A percentile compares a stretch with the other conserved stretches of the same genome.
Conservation (phyloP, 35 echinoderm and acorn worm species). For the Lytechinus variegatus region DNA sequence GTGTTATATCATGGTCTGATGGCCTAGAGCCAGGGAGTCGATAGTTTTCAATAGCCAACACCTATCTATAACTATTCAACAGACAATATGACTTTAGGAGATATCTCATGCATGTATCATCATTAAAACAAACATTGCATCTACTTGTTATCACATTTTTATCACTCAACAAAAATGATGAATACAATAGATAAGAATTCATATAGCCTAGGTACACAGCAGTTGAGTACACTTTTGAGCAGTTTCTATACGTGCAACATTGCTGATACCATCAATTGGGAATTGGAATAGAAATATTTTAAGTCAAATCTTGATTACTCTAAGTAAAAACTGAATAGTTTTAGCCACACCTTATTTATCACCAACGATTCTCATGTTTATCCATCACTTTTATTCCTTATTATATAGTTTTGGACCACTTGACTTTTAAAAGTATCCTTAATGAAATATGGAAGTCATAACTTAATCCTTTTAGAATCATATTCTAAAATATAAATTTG, state of each 20-base stretch:
- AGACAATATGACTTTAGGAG: constrained; percentile 4
- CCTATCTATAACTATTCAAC: no score
- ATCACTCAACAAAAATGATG: constrained; percentile 41
- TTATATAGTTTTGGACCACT: not conserved
- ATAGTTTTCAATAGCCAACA: no score
- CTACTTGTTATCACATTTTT: not conserved
- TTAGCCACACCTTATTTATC: not conserved
- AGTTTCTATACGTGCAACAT: not conserved
- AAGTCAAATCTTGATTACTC: not conserved
- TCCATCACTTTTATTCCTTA: not conserved
- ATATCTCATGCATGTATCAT: not conserved
- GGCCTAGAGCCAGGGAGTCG: no score
- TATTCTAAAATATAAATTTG: no score
- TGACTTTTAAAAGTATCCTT: no score
- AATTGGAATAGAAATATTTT: not conserved
- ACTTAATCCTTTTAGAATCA: no score
- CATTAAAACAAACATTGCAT: not conserved
- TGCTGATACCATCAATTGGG: no score
- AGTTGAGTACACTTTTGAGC: not conserved
- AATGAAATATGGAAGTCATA: no score
- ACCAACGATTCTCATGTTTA: not conserved
- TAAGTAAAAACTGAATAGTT: not conserved
- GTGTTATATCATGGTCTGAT: not conserved
- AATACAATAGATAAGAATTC: constrained; percentile 10
- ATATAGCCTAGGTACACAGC: not conserved